A percentile compares a stretch with the other conserved stretches of the same genome.
Evolutionary conservation across 2,797 vertebrate genomes (phyloP).

Genomic region (Rhincodon typus): DNA sequence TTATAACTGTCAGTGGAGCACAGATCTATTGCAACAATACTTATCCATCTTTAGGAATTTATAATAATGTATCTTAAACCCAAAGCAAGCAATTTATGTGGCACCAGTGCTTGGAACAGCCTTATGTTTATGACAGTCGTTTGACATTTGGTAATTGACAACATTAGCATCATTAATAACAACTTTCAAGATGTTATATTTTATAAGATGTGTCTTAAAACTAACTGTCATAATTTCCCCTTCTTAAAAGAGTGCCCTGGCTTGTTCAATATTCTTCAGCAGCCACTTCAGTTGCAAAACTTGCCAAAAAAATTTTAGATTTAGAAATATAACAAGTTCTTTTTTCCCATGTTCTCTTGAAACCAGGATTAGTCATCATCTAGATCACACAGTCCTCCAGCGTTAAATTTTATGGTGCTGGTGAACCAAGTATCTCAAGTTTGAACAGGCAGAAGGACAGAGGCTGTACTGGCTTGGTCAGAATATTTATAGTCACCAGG

Average conservation of each 20-base stretch:
- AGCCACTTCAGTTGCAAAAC: not conserved
- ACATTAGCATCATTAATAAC: not conserved
- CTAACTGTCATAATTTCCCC: not conserved
- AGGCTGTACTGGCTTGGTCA: too few relatives aligned
- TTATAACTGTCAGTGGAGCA: not conserved
- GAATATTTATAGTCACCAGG: not conserved
- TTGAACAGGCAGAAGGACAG: not conserved
- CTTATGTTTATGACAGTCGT: conserved; percentile 6
- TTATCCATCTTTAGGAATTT: not conserved
- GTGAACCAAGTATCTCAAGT: not conserved
- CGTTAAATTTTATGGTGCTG: not conserved
- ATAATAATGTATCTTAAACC: not conserved
- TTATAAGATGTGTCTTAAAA: not conserved
- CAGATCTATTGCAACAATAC: not conserved
- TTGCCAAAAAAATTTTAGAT: not conserved
- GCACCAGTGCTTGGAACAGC: not conserved
- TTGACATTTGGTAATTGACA: too few relatives aligned
- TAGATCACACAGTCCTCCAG: not conserved
- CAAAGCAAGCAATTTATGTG: not conserved
- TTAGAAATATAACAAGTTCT: not conserved
- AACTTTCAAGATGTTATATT: not conserved
- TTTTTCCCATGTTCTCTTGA: not conserved
- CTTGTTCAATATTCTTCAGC: not conserved
- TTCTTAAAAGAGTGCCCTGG: not conserved
- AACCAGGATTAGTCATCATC: not conserved